These are phyloP conservation scores for Arothron firmamentum DNA, from an alignment of 2,113 vertebrate genomes.

Conservation along the genomic window DNA sequence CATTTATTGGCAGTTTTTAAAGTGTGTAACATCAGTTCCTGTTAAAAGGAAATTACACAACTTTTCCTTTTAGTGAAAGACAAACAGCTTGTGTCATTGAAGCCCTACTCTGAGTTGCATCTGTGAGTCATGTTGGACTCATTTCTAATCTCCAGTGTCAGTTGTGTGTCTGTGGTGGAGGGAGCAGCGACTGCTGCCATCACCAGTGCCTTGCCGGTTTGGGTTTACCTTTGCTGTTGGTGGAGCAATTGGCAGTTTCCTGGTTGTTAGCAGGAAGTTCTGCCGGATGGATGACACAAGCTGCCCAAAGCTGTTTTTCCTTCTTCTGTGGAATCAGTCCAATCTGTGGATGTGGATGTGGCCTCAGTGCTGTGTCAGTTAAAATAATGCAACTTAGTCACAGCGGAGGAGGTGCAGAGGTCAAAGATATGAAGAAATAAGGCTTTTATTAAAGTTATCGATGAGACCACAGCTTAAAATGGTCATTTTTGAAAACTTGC, in stretches of 20 bases:
- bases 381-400: not conserved
- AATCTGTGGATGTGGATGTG: not conserved
- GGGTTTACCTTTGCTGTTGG: conserved; percentile 2
- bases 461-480: no score
- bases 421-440: not conserved
- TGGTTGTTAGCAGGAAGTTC: conserved; percentile 10
- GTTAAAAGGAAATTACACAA: no score
- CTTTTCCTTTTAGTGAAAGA: no score
- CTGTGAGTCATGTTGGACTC: not conserved
- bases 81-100: not conserved
- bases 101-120: not conserved
- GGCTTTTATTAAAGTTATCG: no score
- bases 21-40: no score
- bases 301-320: not conserved
- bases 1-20: no score
- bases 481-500: no score
- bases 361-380: not conserved
- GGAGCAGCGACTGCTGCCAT: conserved; percentile 1
- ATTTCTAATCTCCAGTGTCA: not conserved
- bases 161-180: not conserved
- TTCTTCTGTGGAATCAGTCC: conserved; percentile 15
- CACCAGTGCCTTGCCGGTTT: conserved; percentile 1
- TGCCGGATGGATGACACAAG: conserved; percentile 24
- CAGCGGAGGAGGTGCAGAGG: not conserved
- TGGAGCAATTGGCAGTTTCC: conserved; percentile 13